These are phyloP conservation scores for Leptothorax acervorum DNA, from an alignment of 2,888 invertebrate genomes.

Conservation along the genomic window DNA sequence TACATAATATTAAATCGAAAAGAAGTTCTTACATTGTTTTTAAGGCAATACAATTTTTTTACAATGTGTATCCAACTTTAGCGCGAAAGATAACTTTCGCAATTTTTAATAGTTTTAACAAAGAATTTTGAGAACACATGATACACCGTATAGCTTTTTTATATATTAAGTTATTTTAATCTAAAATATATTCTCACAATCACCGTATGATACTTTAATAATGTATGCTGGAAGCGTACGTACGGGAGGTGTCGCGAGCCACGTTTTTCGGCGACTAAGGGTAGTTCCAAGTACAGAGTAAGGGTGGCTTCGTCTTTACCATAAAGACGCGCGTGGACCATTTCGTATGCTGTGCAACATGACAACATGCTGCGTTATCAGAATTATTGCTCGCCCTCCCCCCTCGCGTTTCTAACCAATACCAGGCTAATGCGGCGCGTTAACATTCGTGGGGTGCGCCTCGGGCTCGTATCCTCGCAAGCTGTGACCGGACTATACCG, in stretches of 20 bases:
- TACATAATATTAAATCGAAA: neutral
- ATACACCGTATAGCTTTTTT: too few species aligned
- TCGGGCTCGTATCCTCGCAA: slow-evolving; percentile 81
- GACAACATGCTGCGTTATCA: slow-evolving; percentile 85
- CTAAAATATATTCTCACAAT: neutral
- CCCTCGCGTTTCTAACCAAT: slow-evolving; percentile 73
- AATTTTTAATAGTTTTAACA: neutral
- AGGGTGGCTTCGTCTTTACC: slow-evolving; percentile 60
- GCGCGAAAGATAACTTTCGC: neutral
- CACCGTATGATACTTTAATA: neutral
- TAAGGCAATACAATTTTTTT: neutral
- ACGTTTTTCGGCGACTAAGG: slow-evolving; percentile 17
- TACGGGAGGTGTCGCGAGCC: neutral
- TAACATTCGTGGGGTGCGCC: slow-evolving; percentile 84
- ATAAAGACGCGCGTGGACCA: slow-evolving; percentile 72
- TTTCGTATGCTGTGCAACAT: slow-evolving; percentile 84
- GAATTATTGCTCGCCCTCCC: slow-evolving; percentile 81
- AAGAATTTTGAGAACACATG: too few species aligned
- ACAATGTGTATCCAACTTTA: neutral
- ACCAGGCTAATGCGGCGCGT: slow-evolving; percentile 84
- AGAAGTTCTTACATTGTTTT: neutral
- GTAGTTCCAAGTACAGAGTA: slow-evolving; percentile 22
- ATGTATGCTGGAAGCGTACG: neutral
- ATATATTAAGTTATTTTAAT: neutral
- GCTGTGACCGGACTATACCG: slow-evolving; percentile 81